Base-by-base conservation (phyloP, 2,113 vertebrate species). In the Spilogale gracilis region DNA sequence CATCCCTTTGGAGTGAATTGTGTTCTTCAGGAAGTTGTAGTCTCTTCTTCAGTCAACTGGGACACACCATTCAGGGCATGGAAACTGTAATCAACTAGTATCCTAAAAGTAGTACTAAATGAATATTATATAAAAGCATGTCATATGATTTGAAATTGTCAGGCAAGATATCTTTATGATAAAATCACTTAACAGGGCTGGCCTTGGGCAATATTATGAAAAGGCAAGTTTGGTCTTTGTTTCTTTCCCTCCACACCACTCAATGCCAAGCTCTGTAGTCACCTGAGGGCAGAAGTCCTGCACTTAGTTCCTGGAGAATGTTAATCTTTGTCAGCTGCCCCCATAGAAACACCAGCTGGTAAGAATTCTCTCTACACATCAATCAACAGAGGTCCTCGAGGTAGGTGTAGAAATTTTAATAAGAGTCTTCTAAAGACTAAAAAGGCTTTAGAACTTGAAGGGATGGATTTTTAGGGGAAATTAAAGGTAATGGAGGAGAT, bases 141-240 rank as follows among this genome's bases (percentile, higher is more conserved):
- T 32, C 3, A 4, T 5, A 45, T 30, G 54, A 52, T 81, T 89
- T 88, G 13, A 88, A 95, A 79, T 27, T 71, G 81, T 96, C 56
- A 45, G 56, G 86, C 54, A 91, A 89, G 82, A 58, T n/a, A 21
- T 69, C 60, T 89, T 84, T 52, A 69, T 71, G 71, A 93, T 67
- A 74, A 69, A 82, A 81, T 60, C 30, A 23, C n/a, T 88, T 88
- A 43, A 18, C 56, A 54, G n/a, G 23, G 7, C 16, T 81, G 45
- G 78, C 63, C 30, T 76, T 65, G 74, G 83, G 89, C 82, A 78
- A n/a, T n/a, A 45, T 13, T 83, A 21, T 25, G 43, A 91, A 73
- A 67, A 85, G 25, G 71, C 1, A 30, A 56, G 2, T 27, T n/a
- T 27, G 25, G 65, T 73, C 56, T 92, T 87, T 86, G n/a, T 89